Evolutionary conservation across 2,888 invertebrate genomes (phyloP).

Genomic region (Ectobius pallidus): DNA sequence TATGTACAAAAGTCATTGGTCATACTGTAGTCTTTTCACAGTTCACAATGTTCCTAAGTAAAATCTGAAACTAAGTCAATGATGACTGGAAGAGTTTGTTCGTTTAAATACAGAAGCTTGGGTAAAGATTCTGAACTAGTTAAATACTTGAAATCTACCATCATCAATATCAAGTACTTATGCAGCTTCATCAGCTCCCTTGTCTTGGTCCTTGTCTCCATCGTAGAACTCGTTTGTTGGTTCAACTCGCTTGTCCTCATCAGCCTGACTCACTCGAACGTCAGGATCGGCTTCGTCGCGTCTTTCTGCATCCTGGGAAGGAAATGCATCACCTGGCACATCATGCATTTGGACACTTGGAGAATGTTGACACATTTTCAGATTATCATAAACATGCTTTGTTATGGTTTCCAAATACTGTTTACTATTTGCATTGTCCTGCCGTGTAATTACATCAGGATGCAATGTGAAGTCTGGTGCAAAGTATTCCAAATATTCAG

Average conservation of each 20-base stretch:
- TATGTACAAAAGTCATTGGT: no score
- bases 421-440: constrained; percentile 93
- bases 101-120: no score
- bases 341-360: constrained; percentile 98
- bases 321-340: constrained; percentile 83
- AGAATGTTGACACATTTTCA: constrained; percentile 91
- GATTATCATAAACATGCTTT: constrained; percentile 85
- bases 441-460: constrained; percentile 85
- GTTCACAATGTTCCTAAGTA: no score
- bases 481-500: constrained; percentile 96
- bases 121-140: no score
- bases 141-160: no score
- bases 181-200: constrained; percentile 16
- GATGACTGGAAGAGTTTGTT: no score
- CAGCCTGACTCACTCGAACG: constrained; percentile 74
- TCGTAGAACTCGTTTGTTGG: constrained; percentile 88
- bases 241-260: constrained; percentile 83
- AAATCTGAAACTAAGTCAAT: no score
- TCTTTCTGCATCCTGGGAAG: constrained; percentile 65
- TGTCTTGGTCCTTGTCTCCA: constrained; percentile 87
- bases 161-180: no score
- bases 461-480: constrained; percentile 96
- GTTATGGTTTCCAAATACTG: constrained; percentile 94
- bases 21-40: no score
- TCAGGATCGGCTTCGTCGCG: constrained; percentile 87